phyloP scores from a whole-genome alignment of 2,113 vertebrate genomes.

The Phalacrocorax pelagicus region DNA sequence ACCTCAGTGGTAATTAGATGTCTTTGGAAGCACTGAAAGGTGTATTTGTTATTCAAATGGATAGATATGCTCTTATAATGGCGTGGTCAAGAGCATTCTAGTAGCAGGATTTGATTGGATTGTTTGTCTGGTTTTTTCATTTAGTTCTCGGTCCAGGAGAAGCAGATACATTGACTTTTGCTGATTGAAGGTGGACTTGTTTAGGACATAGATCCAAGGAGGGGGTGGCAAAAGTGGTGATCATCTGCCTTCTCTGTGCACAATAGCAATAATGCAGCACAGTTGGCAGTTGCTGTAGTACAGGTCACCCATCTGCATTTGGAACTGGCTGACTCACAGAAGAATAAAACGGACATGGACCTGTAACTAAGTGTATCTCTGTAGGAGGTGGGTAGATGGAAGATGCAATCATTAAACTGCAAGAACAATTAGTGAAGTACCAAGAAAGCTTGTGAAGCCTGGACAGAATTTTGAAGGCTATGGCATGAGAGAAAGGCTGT shows the following conservation, averaged over 20 bases:
- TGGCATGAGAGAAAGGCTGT: background rate
- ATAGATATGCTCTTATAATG: background rate
- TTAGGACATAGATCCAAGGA: background rate
- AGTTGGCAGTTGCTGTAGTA: background rate
- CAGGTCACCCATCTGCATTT: background rate
- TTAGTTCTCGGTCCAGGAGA: background rate
- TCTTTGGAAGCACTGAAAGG: background rate
- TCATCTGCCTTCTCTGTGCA: background rate
- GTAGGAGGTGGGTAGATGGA: background rate
- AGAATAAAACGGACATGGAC: background rate
- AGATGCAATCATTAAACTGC: background rate
- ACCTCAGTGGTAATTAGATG: background rate
- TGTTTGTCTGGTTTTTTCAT: background rate
- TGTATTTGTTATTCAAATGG: background rate
- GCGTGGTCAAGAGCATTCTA: fast-evolving
- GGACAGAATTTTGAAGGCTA: background rate
- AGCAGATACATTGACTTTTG: background rate
- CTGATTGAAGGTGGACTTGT: background rate
- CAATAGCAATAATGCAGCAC: background rate
- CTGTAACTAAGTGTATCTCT: background rate
- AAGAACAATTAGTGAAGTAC: background rate
- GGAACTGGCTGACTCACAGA: background rate
- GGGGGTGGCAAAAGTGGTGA: background rate
- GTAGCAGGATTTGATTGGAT: background rate
- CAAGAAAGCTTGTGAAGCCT: background rate